Conservation (phyloP, 2,797 vertebrate species). For the Anguilla pacifica region DNA sequence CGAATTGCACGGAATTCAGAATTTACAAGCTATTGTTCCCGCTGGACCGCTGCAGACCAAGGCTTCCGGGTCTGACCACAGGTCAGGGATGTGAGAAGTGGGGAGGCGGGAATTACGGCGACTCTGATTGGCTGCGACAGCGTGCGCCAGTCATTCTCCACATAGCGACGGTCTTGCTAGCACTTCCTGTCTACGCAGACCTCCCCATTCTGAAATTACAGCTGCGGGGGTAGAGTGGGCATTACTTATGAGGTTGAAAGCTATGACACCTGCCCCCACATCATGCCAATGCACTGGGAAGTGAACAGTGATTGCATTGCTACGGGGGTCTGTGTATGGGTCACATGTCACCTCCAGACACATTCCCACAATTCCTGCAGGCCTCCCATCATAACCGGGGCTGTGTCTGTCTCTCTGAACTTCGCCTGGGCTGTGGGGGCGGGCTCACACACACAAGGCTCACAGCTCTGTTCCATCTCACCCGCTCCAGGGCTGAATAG, state of each 20-base stretch:
- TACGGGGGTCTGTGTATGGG: not conserved
- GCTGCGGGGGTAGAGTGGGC: not conserved
- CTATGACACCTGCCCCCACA: not conserved
- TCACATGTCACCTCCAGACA: not conserved
- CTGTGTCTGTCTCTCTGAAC: not conserved
- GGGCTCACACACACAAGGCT: not conserved
- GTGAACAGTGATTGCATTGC: not conserved
- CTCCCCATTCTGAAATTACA: slow-evolving; percentile 31
- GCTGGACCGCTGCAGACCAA: not conserved
- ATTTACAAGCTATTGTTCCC: not conserved
- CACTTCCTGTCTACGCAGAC: slow-evolving; percentile 51
- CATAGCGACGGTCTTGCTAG: slow-evolving; percentile 46
- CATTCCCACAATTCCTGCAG: not conserved
- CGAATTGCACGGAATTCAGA: not conserved
- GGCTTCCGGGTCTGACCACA: not conserved
- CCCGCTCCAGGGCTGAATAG: not conserved
- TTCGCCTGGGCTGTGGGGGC: not conserved
- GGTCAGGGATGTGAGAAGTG: not conserved
- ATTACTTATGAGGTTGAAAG: not conserved
- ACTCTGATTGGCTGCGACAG: not conserved
- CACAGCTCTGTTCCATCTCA: not conserved
- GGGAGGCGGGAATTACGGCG: not conserved
- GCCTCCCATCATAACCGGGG: not conserved
- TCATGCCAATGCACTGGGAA: not conserved
- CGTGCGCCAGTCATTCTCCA: not conserved